Conservation (phyloP, 2,113 vertebrate genomes). For the Conger conger region DNA sequence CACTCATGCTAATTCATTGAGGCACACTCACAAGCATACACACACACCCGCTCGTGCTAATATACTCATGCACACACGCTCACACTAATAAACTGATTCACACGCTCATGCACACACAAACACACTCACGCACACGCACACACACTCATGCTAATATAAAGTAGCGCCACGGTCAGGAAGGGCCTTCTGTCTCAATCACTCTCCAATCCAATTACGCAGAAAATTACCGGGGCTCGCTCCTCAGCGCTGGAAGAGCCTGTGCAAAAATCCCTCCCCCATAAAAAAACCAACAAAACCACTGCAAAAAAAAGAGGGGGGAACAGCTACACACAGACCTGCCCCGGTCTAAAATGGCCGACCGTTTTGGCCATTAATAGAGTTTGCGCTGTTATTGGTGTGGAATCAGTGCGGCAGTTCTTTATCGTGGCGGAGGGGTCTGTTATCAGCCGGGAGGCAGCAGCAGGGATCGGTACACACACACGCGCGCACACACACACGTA, state of each 20-base stretch:
- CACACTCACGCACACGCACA: background rate
- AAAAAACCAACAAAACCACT: constrained; percentile 16
- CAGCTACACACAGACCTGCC: background rate
- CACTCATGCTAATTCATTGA: no score
- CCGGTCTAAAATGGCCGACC: background rate
- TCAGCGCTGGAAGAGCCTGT: constrained; percentile 37
- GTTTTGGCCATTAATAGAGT: background rate
- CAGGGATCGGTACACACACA: constrained; percentile 19
- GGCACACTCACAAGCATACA: background rate
- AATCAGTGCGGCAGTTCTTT: constrained; percentile 21
- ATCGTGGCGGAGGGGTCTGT: constrained; percentile 14
- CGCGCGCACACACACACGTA: background rate
- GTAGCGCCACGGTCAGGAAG: constrained; percentile 37
- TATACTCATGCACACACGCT: background rate
- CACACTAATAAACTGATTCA: background rate
- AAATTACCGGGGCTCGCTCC: constrained; percentile 48
- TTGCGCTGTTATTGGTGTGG: background rate
- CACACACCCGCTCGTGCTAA: background rate
- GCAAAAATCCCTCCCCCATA: constrained; percentile 24
- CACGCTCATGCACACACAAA: background rate
- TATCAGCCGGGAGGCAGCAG: constrained; percentile 22
- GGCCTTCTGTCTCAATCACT: constrained; percentile 34
- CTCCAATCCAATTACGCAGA: constrained; percentile 53
- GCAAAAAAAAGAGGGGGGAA: background rate
- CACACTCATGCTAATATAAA: background rate